Percentiles rank a stretch among this genome's conserved stretches.
These are phyloP conservation scores for Paramuricea clavata DNA, from an alignment of 92 coral and sea anemone genomes.

Conservation along the genomic window DNA sequence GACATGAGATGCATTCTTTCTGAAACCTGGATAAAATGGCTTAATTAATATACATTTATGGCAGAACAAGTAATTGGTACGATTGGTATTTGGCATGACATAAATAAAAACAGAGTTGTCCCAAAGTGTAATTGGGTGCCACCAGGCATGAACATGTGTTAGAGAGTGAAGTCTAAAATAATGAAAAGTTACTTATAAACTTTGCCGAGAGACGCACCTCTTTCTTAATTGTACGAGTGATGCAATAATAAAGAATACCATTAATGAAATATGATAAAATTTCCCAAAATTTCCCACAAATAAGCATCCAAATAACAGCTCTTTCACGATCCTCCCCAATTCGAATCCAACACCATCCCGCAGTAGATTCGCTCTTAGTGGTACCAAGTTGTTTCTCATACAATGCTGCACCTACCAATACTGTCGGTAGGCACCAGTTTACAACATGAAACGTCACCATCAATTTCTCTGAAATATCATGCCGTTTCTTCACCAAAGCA, in stretches of 20 bases:
- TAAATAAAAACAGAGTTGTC: no score
- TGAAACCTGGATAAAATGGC: constrained; percentile 23
- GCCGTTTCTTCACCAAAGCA: constrained; percentile 61
- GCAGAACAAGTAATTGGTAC: no score
- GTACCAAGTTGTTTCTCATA: constrained; percentile 66
- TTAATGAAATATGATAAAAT: constrained; percentile 73
- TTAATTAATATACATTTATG: neutral
- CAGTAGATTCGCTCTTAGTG: constrained; percentile 55
- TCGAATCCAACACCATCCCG: constrained; percentile 94
- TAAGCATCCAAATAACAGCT: constrained; percentile 77
- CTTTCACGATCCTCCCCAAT: neutral
- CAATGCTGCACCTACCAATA: constrained; percentile 69
- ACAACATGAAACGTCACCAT: constrained; percentile 74
- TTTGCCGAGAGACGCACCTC: constrained; percentile 67
- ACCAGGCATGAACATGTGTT: no score
- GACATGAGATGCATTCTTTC: constrained; percentile 27
- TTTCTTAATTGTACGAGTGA: constrained; percentile 73
- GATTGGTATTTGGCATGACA: no score
- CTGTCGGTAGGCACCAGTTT: constrained; percentile 83
- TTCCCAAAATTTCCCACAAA: constrained; percentile 95
- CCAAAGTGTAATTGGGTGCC: no score
- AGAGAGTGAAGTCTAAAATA: no score
- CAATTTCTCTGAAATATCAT: constrained; percentile 69
- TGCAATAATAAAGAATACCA: constrained; percentile 57
- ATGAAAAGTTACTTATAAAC: no score